Evolutionary conservation across 2,113 vertebrate species (phyloP).

Genomic region (Camelus dromedarius): DNA sequence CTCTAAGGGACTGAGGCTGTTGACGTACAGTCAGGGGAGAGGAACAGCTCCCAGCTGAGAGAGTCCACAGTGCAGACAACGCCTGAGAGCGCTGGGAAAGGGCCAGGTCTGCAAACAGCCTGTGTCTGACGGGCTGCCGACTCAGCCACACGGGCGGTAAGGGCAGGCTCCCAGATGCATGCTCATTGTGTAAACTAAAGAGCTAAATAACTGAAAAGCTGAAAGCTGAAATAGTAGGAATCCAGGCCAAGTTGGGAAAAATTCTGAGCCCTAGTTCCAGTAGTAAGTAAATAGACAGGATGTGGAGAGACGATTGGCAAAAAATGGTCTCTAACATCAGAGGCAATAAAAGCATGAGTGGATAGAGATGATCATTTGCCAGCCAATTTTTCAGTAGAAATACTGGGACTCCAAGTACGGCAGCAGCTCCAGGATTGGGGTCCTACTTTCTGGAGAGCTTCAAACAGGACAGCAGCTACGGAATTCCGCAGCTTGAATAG

Average conservation of each 20-base stretch:
- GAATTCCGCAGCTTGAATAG: neutral
- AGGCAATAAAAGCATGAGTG: neutral
- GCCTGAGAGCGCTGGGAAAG: neutral
- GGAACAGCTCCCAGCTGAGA: neutral
- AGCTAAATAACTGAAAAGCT: neutral
- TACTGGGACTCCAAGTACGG: neutral
- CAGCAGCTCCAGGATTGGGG: neutral
- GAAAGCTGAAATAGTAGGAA: neutral
- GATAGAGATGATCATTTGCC: neutral
- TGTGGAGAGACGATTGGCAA: neutral
- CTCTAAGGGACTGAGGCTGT: neutral
- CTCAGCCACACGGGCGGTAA: fast-evolving
- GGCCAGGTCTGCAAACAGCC: neutral
- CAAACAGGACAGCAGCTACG: neutral
- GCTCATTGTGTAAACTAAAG: neutral
- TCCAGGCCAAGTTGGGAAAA: neutral
- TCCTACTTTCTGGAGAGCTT: neutral
- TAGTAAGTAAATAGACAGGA: neutral
- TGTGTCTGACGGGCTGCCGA: neutral
- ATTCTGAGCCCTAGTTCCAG: neutral
- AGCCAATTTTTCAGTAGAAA: neutral
- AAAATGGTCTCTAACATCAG: neutral
- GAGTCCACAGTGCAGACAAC: neutral
- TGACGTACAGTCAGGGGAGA: neutral
- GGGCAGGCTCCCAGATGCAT: neutral